These are phyloP conservation scores for Neuroterus valhalla DNA, from an alignment of 1,140 invertebrate species.

Conservation along the genomic window DNA sequence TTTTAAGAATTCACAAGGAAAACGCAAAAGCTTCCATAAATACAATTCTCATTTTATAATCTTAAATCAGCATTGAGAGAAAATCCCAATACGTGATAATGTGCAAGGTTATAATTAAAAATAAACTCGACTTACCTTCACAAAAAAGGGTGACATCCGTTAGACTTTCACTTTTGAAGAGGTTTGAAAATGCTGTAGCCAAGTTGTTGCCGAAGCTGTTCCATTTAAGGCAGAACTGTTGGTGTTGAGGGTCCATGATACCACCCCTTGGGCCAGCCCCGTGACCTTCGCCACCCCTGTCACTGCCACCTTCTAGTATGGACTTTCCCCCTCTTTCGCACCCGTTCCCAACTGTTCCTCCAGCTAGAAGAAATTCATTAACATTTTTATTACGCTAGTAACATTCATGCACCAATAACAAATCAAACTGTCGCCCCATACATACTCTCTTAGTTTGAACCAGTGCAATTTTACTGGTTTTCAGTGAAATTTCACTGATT, in stretches of 20 bases:
- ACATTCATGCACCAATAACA: too few relatives aligned
- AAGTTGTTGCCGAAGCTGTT: conserved; percentile 93
- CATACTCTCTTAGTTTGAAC: too few relatives aligned
- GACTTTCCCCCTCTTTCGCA: conserved; percentile 67
- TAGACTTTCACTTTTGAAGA: conserved; percentile 92
- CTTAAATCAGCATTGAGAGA: too few relatives aligned
- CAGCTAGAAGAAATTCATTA: conserved; percentile 56
- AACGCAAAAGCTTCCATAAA: too few relatives aligned
- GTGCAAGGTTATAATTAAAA: conserved; percentile 15
- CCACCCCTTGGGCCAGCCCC: conserved; percentile 68
- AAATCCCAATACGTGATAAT: background rate
- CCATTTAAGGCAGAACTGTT: conserved; percentile 94
- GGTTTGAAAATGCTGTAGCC: conserved; percentile 89
- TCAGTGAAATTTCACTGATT: too few relatives aligned
- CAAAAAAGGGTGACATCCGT: conserved; percentile 93
- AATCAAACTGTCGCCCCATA: too few relatives aligned
- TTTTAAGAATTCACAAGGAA: too few relatives aligned
- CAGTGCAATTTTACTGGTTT: too few relatives aligned
- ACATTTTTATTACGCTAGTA: too few relatives aligned
- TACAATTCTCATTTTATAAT: too few relatives aligned
- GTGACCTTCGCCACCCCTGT: conserved; percentile 68
- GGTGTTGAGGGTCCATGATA: conserved; percentile 88
- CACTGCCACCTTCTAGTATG: conserved; percentile 63
- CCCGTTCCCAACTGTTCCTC: conserved; percentile 70
- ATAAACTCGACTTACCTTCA: conserved; percentile 82